phyloP scores from a whole-genome alignment of 2,888 invertebrate genomes.

The Elysia crispata region DNA sequence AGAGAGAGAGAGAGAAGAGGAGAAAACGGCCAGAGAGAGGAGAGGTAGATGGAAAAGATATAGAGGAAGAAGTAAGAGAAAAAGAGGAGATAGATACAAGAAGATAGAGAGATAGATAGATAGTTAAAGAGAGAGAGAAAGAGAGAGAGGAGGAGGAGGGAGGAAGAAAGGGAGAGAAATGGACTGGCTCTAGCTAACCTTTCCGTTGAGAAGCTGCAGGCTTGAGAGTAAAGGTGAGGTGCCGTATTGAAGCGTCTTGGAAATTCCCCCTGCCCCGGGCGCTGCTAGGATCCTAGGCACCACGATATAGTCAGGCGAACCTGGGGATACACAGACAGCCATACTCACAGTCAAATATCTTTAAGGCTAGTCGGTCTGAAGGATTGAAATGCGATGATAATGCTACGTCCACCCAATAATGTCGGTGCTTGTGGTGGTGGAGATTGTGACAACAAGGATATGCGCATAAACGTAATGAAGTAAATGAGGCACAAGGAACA shows the following conservation, averaged over 20 bases:
- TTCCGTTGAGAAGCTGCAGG: too few relatives aligned
- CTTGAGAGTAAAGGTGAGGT: conserved; percentile 10
- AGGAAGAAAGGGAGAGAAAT: neutral
- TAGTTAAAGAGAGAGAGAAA: neutral
- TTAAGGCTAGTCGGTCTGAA: too few relatives aligned
- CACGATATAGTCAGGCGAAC: neutral
- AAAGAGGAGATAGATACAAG: conserved; percentile 11
- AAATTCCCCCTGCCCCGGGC: conserved; percentile 29
- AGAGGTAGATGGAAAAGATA: too few relatives aligned
- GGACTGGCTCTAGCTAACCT: neutral
- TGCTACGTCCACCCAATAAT: too few relatives aligned
- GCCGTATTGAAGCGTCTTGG: conserved; percentile 26
- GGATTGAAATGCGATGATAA: too few relatives aligned
- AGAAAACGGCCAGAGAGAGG: too few relatives aligned
- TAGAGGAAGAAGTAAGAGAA: neutral
- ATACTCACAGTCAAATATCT: neutral
- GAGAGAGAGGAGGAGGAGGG: neutral
- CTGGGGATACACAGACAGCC: neutral
- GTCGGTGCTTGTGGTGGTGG: too few relatives aligned
- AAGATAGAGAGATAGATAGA: conserved; percentile 27
- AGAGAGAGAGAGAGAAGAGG: too few relatives aligned
- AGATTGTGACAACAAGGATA: too few relatives aligned
- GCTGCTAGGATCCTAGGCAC: conserved; percentile 27
- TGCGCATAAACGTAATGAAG: too few relatives aligned
- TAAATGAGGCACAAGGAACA: too few relatives aligned